Evolutionary conservation across 2,797 vertebrate species (phyloP).

Genomic region (Poecilia picta): DNA sequence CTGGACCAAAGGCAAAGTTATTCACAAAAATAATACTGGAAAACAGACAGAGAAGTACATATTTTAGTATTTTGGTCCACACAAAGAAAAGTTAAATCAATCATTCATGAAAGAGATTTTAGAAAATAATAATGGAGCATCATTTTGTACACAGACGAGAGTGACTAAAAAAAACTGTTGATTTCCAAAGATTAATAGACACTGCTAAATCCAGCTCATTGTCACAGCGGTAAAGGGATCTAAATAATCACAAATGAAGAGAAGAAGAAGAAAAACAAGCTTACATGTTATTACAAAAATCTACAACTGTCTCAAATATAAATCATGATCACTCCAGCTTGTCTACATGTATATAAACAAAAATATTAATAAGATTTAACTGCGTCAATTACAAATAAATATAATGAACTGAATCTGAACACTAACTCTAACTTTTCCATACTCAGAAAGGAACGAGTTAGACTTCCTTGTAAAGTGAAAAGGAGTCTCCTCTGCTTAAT

Average conservation of each 20-base stretch:
- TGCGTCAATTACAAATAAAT: background rate
- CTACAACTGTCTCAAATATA: background rate
- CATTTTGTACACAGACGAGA: background rate
- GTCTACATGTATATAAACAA: background rate
- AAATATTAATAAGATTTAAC: background rate
- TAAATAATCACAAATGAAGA: background rate
- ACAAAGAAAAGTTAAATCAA: background rate
- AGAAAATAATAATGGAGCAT: background rate
- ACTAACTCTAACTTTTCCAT: background rate
- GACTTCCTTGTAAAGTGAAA: background rate
- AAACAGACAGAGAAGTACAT: conserved; percentile 57
- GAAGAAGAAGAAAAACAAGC: background rate
- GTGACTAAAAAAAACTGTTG: background rate
- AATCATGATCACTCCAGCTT: background rate
- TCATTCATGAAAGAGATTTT: background rate
- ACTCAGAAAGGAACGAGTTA: background rate
- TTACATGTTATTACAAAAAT: background rate
- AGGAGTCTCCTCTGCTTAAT: background rate
- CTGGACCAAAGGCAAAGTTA: conserved; percentile 99
- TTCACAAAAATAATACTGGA: conserved; percentile 99
- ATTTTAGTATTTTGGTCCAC: conserved; percentile 24
- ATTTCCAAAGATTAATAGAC: background rate
- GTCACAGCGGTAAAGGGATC: background rate
- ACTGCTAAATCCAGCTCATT: background rate
- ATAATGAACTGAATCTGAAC: background rate